Evolutionary conservation across 2,888 invertebrate genomes (phyloP).

Genomic region (Morinoia aosen): DNA sequence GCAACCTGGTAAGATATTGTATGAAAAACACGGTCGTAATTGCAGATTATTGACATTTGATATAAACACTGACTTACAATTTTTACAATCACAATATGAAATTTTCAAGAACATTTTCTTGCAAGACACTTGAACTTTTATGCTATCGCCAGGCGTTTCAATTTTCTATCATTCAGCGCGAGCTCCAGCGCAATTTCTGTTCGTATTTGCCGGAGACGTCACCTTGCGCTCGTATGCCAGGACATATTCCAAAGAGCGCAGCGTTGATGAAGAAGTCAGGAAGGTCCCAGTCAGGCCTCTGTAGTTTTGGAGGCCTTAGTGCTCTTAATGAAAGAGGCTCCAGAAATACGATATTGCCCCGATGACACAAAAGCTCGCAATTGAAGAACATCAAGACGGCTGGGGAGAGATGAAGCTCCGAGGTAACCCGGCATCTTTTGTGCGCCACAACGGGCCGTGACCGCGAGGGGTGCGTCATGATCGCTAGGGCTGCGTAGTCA

Average conservation of each 20-base stretch:
- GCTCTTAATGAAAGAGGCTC: constrained; percentile 10
- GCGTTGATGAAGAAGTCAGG: neutral
- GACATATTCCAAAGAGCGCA: neutral
- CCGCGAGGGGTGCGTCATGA: too few species aligned
- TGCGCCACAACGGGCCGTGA: neutral
- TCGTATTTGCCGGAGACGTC: neutral
- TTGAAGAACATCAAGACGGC: constrained; percentile 20
- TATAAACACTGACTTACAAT: neutral
- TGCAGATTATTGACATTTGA: neutral
- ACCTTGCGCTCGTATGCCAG: neutral
- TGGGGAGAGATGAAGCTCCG: neutral
- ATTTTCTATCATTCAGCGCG: neutral
- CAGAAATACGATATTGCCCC: neutral
- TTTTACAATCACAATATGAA: neutral
- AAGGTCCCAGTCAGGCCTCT: neutral
- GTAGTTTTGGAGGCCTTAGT: neutral
- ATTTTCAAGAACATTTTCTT: neutral
- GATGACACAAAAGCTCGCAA: constrained; percentile 33
- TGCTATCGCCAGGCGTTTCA: neutral
- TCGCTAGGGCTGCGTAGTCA: neutral
- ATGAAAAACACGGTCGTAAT: neutral
- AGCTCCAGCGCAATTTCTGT: neutral
- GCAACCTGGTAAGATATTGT: neutral
- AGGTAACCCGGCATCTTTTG: neutral
- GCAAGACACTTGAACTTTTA: neutral